Evolutionary conservation across 53 echinoderm and acorn worm genomes (phyloP).

Genomic region (Stichopus horrens): DNA sequence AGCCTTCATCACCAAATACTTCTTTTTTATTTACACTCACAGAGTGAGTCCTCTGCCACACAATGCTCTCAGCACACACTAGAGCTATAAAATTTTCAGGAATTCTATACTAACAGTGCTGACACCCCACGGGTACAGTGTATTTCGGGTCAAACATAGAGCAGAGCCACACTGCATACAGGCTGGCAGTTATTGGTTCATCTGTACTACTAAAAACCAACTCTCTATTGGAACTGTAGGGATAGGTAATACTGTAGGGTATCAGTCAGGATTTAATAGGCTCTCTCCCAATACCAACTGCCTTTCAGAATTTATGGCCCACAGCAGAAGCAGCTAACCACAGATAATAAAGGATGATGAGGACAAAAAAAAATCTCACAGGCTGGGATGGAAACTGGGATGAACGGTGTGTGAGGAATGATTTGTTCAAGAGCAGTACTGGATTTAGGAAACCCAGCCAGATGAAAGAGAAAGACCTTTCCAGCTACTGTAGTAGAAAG

Average conservation of each 20-base stretch:
- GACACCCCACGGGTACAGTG: slow-evolving; percentile 10
- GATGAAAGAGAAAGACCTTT: no score
- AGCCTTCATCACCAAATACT: no score
- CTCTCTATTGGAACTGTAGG: not conserved
- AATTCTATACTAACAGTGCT: slow-evolving; percentile 10
- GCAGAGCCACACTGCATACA: not conserved
- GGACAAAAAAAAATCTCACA: not conserved
- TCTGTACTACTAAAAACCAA: not conserved
- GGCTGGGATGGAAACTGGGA: no score
- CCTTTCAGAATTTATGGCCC: slow-evolving; percentile 15
- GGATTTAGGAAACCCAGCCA: no score
- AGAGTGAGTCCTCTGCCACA: no score
- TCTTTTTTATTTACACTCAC: no score
- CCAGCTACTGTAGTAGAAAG: no score
- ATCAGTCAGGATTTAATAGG: slow-evolving; percentile 10
- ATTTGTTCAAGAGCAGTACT: no score
- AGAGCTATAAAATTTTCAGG: not conserved
- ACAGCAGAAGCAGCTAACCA: slow-evolving; percentile 2
- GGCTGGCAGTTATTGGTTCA: not conserved
- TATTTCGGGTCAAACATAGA: not conserved
- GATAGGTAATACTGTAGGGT: not conserved
- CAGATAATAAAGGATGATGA: slow-evolving; percentile 14
- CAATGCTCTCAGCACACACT: no score
- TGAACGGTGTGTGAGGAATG: no score
- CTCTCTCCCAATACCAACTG: not conserved